Conservation (phyloP, 1,140 invertebrate species). For the Lepidurus packardi region DNA sequence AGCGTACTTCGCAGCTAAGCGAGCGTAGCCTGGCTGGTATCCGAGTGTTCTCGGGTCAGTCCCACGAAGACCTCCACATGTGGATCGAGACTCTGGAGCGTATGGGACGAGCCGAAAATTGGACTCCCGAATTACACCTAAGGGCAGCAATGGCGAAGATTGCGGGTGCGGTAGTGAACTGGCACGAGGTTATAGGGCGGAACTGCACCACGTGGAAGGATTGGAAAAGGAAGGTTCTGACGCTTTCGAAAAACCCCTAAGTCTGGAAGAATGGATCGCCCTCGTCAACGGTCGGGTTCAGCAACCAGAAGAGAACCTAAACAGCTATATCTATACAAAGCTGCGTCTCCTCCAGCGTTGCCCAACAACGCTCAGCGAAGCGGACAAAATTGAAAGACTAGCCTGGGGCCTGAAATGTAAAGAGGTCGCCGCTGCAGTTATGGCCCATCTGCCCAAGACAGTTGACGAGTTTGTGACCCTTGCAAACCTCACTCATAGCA, state of each 20-base stretch:
- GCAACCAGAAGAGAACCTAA: neutral
- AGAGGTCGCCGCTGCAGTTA: constrained; percentile 27
- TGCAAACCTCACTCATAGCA: neutral
- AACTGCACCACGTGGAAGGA: neutral
- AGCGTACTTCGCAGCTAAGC: neutral
- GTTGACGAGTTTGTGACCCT: constrained; percentile 18
- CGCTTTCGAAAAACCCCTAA: constrained; percentile 23
- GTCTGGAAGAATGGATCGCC: constrained; percentile 27
- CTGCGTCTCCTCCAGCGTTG: constrained; percentile 15
- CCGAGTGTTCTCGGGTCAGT: constrained; percentile 2
- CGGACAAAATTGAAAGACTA: constrained; percentile 24
- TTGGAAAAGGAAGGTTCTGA: neutral
- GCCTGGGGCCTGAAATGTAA: constrained; percentile 25
- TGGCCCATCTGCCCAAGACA: constrained; percentile 22
- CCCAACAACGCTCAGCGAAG: constrained; percentile 11
- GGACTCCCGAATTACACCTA: neutral
- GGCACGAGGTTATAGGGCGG: neutral
- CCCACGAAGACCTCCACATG: constrained; percentile 5
- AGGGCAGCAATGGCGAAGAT: constrained; percentile 26
- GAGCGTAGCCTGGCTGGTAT: constrained; percentile 2
- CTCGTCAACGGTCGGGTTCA: constrained; percentile 23
- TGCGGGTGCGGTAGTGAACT: constrained; percentile 24
- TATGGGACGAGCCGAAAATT: constrained; percentile 22
- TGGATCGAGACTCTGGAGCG: constrained; percentile 27
- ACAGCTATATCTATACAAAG: constrained; percentile 27